Evolutionary conservation across 2,797 vertebrate species (phyloP).

Genomic region (Cyclopterus lumpus): DNA sequence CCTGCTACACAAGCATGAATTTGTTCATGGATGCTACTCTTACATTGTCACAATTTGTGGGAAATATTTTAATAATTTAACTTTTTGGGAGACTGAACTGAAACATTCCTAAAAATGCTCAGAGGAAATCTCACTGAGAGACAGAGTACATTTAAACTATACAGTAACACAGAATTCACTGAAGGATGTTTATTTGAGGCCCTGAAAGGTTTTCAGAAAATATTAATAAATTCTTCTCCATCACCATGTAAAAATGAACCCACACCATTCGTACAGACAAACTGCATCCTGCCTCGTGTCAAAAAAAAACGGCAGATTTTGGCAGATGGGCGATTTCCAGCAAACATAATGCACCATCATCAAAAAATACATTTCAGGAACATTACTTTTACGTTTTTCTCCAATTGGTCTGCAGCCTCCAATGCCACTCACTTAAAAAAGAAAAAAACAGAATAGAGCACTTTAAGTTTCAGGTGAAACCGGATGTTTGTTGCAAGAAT

Average conservation of each 20-base stretch:
- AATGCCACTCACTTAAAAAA: constrained; percentile 6
- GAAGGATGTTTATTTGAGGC: too few species aligned
- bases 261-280: not conserved
- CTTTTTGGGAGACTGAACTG: too few species aligned
- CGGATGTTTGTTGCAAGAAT: not conserved
- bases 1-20: not conserved
- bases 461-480: constrained; percentile 23
- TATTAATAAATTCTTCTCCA: too few species aligned
- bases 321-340: not conserved
- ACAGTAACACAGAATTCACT: too few species aligned
- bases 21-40: not conserved
- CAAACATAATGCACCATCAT: constrained; percentile 11
- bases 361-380: constrained; percentile 23
- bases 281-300: not conserved
- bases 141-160: too few species aligned
- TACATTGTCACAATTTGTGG: too few species aligned
- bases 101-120: too few species aligned
- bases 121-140: too few species aligned
- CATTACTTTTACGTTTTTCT: constrained; percentile 16
- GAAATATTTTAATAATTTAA: too few species aligned
- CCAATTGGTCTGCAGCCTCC: not conserved
- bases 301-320: too few species aligned
- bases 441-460: not conserved
- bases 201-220: too few species aligned
- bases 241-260: not conserved